phyloP scores from a whole-genome alignment of 2,113 vertebrate species.

The Passer domesticus region DNA sequence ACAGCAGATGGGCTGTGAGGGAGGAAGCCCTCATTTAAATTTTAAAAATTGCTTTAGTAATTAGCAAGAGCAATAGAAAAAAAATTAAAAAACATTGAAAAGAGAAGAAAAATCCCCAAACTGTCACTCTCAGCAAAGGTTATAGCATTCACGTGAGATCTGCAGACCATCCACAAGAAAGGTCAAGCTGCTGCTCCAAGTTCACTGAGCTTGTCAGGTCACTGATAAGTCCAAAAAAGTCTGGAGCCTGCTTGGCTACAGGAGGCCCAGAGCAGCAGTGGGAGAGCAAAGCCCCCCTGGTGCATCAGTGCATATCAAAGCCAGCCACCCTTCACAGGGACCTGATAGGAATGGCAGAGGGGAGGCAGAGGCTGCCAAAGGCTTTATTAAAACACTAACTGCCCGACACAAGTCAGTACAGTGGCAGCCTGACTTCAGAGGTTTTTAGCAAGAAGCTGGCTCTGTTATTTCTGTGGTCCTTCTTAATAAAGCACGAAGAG shows the following conservation, averaged over 20 bases:
- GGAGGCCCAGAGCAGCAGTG: neutral
- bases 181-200: neutral
- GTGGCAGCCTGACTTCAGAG: neutral
- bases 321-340: neutral
- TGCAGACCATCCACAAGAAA: neutral
- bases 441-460: neutral
- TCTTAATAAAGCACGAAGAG: neutral
- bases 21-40: constrained; percentile 69
- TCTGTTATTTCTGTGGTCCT: neutral
- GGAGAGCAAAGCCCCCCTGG: neutral
- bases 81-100: neutral
- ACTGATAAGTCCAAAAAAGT: neutral
- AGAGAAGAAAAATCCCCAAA: constrained; percentile 38
- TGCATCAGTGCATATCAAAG: neutral
- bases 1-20: constrained; percentile 70
- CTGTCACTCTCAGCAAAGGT: neutral
- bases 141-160: neutral
- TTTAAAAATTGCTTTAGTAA: constrained; percentile 67
- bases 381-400: neutral
- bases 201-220: neutral
- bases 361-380: neutral
- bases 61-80: constrained; percentile 57
- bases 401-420: fast-evolving
- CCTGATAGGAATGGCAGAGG: neutral
- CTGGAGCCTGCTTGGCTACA: neutral